Percentiles rank a stretch among this genome's conserved stretches.
These are phyloP conservation scores for Trachelus stipa DNA, from an alignment of 2,888 invertebrate genomes.

Conservation along the genomic window DNA sequence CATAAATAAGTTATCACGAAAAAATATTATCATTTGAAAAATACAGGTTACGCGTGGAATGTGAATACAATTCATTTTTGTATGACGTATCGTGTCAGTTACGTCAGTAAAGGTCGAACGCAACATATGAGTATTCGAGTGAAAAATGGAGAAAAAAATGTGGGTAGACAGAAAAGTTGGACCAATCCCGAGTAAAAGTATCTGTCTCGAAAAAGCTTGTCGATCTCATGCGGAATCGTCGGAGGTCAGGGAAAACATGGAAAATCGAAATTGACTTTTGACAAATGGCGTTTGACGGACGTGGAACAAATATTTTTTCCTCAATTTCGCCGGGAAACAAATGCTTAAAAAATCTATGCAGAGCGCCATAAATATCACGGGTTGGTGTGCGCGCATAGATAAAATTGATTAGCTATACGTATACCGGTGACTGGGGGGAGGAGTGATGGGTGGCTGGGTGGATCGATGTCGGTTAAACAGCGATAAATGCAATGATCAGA, in stretches of 20 bases:
- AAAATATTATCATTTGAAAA: neutral
- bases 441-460: neutral
- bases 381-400: neutral
- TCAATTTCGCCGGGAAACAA: neutral
- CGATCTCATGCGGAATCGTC: neutral
- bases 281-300: neutral
- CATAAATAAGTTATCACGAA: neutral
- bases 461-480: constrained; percentile 34
- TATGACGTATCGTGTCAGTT: neutral
- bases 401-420: constrained; percentile 6
- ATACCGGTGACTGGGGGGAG: neutral
- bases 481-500: constrained; percentile 39
- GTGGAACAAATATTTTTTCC: neutral
- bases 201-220: neutral
- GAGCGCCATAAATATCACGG: neutral
- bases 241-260: neutral
- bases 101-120: neutral
- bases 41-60: neutral
- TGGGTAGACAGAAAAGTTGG: neutral
- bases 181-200: neutral
- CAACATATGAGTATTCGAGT: neutral
- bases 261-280: neutral
- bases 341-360: neutral
- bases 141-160: neutral
- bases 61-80: neutral